A percentile compares a stretch with the other conserved stretches of the same genome.
phyloP scores from a whole-genome alignment of 2,888 invertebrate species.

The Opisthograptis luteolata region DNA sequence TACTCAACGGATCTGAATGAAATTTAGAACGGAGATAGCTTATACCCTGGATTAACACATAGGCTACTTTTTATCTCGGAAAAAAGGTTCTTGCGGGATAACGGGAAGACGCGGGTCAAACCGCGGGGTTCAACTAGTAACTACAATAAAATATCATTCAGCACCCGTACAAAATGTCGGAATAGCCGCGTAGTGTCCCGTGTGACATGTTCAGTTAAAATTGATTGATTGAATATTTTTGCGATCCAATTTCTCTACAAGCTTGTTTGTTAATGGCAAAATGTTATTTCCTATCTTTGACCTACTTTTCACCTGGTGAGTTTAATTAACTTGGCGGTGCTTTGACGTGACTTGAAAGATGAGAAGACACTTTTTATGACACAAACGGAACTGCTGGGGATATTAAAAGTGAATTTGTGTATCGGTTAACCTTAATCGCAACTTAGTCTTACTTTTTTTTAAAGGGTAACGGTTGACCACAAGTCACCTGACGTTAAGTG shows the following conservation, averaged over 20 bases:
- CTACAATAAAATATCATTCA: conserved; percentile 13
- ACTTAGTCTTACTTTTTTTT: too few relatives aligned
- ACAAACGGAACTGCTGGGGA: neutral
- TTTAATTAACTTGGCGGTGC: conserved; percentile 10
- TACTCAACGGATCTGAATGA: too few relatives aligned
- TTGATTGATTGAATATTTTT: conserved; percentile 27
- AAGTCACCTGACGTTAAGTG: too few relatives aligned
- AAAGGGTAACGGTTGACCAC: too few relatives aligned
- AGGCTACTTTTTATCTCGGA: too few relatives aligned
- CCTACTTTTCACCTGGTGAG: conserved; percentile 7
- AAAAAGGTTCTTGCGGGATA: too few relatives aligned
- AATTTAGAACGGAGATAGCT: too few relatives aligned
- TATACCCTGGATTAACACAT: too few relatives aligned
- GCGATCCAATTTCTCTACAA: neutral
- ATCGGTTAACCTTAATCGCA: too few relatives aligned
- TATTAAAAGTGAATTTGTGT: neutral
- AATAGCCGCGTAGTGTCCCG: conserved; percentile 1
- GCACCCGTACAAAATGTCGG: conserved; percentile 1
- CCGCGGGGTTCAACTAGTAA: conserved; percentile 7
- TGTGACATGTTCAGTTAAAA: conserved; percentile 18
- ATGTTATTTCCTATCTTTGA: conserved; percentile 10
- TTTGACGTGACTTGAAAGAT: neutral
- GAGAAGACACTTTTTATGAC: neutral
- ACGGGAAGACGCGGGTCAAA: too few relatives aligned
- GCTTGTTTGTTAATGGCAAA: conserved; percentile 1